Evolutionary conservation across 2,113 vertebrate genomes (phyloP).

Genomic region (Notothenia rossii): DNA sequence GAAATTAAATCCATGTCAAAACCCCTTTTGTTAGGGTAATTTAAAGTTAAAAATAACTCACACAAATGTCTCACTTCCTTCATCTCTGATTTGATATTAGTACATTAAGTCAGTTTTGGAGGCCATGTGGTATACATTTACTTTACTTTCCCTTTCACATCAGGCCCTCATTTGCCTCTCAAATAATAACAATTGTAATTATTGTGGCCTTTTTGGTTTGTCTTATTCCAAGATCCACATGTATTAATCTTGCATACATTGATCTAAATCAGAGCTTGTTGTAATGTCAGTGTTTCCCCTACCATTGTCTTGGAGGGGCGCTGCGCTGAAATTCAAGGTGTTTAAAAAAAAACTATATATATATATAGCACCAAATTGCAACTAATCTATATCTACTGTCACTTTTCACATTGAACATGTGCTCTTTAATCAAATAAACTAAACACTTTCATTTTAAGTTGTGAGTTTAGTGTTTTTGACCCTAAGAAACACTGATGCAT

Average conservation of each 20-base stretch:
- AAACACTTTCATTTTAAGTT: too few species aligned
- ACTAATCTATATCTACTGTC: too few species aligned
- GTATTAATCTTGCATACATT: not conserved
- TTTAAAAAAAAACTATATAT: too few species aligned
- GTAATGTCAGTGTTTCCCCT: too few species aligned
- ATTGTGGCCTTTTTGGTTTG: not conserved
- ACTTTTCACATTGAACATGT: too few species aligned
- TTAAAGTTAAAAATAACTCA: slow-evolving; percentile 15
- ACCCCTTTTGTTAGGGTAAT: not conserved
- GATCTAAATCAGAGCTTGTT: not conserved
- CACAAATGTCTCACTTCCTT: not conserved
- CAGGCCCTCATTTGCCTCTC: not conserved
- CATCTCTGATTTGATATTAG: slow-evolving; percentile 19
- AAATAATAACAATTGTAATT: not conserved
- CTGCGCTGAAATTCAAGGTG: too few species aligned
- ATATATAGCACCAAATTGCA: too few species aligned
- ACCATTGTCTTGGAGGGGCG: too few species aligned
- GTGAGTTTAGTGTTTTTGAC: too few species aligned
- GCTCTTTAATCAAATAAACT: too few species aligned
- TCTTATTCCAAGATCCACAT: not conserved
- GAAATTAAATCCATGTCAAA: not conserved
- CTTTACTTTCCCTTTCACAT: slow-evolving; percentile 56
- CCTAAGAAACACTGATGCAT: too few species aligned
- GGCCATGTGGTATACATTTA: not conserved
- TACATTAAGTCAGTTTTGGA: not conserved